These are phyloP conservation scores for Hozukius guyotensis DNA, from an alignment of 2,797 vertebrate species.

Conservation along the genomic window DNA sequence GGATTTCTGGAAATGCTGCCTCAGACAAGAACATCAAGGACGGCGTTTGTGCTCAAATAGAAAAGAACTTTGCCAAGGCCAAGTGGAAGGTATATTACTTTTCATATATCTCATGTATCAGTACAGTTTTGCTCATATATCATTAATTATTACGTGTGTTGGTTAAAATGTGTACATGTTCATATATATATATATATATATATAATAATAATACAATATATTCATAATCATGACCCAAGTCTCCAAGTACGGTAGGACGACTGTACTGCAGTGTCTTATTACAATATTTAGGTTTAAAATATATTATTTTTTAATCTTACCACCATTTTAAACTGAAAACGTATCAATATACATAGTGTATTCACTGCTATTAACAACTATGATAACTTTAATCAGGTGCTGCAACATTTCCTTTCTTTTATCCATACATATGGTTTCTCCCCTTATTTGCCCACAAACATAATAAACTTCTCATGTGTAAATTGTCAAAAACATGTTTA, in stretches of 20 bases:
- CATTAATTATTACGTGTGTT: not conserved
- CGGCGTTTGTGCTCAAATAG: conserved; percentile 96
- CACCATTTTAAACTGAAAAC: not conserved
- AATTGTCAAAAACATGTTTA: not conserved
- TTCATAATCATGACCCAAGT: not conserved
- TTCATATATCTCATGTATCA: not conserved
- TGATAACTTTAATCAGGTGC: not conserved
- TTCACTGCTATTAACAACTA: not conserved
- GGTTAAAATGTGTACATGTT: not conserved
- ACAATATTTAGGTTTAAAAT: not conserved
- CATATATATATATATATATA: too few relatives aligned
- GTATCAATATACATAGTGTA: not conserved
- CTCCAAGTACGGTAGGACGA: not conserved
- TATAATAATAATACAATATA: not conserved
- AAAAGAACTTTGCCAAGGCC: conserved; percentile 98
- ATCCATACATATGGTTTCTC: not conserved
- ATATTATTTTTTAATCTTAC: not conserved
- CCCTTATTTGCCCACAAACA: not conserved
- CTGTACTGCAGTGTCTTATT: not conserved
- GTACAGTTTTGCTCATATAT: not conserved
- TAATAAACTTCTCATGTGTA: not conserved
- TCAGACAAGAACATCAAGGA: conserved; percentile 99
- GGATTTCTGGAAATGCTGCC: conserved; percentile 98
- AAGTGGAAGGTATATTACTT: conserved; percentile 93
- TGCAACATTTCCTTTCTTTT: not conserved